These are phyloP conservation scores for Apis cerana DNA, from an alignment of 1,140 invertebrate genomes.

Conservation along the genomic window DNA sequence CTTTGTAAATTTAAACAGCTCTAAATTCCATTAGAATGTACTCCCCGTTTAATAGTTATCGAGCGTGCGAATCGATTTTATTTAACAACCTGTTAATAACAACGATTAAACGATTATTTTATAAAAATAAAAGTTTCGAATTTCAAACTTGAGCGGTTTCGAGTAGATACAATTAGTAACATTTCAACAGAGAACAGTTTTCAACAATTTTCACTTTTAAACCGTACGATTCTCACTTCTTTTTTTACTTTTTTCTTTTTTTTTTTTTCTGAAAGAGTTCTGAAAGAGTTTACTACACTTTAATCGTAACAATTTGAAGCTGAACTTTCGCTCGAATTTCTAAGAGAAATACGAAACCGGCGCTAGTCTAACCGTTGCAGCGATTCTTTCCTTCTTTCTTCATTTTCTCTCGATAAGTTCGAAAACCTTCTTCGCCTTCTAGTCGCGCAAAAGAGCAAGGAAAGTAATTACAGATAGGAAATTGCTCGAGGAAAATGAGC, in stretches of 20 bases:
- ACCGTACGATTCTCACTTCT: not conserved
- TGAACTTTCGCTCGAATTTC: not conserved
- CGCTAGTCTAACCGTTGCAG: not conserved
- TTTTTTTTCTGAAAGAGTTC: too few species aligned
- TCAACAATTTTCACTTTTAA: not conserved
- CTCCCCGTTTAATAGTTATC: not conserved
- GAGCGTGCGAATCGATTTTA: not conserved
- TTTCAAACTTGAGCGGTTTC: not conserved
- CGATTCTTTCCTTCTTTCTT: not conserved
- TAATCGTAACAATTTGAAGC: not conserved
- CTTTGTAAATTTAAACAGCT: not conserved
- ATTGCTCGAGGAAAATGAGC: slow-evolving; percentile 31
- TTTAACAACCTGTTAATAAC: not conserved
- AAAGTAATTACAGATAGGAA: slow-evolving; percentile 47
- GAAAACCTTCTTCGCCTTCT: not conserved
- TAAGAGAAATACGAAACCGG: not conserved
- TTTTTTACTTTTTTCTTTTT: not conserved
- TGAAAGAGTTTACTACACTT: not conserved
- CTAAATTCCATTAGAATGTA: not conserved
- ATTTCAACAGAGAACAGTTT: too few species aligned
- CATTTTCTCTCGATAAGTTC: slow-evolving; percentile 15
- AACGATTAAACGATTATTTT: not conserved
- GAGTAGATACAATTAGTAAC: too few species aligned
- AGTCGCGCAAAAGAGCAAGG: not conserved
- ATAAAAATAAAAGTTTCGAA: not conserved